Evolutionary conservation across 2,888 invertebrate species (phyloP).

Genomic region (Eremobia ochroleuca): DNA sequence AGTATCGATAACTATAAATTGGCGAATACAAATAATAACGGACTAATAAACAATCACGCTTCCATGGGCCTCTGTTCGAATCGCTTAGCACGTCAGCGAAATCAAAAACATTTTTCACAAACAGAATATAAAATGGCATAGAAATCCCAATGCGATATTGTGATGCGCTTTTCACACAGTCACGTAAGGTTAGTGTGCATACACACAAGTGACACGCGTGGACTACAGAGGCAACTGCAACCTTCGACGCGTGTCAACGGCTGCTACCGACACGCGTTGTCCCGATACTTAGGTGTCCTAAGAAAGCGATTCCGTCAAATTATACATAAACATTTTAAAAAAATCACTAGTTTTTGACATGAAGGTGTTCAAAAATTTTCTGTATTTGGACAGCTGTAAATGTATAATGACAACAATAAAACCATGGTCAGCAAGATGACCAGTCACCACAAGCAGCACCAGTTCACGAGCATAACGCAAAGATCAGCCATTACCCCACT

Average conservation of each 20-base stretch:
- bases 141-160: not conserved
- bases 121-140: constrained; percentile 20
- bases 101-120: not conserved
- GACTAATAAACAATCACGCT: constrained; percentile 33
- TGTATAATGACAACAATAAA: too few relatives aligned
- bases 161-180: not conserved
- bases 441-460: too few relatives aligned
- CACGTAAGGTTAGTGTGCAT: not conserved
- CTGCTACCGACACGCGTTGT: too few relatives aligned
- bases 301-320: too few relatives aligned
- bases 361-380: too few relatives aligned
- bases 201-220: not conserved
- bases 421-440: too few relatives aligned
- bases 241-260: not conserved
- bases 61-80: not conserved
- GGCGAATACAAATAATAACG: constrained; percentile 16
- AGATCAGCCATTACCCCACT: too few relatives aligned
- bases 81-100: not conserved
- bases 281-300: not conserved
- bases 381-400: too few relatives aligned
- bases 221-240: not conserved
- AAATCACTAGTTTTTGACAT: too few relatives aligned
- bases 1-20: constrained; percentile 25
- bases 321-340: too few relatives aligned
- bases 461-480: too few relatives aligned